Conservation (phyloP, 2,888 invertebrate genomes). For the Stramonita haemastoma region DNA sequence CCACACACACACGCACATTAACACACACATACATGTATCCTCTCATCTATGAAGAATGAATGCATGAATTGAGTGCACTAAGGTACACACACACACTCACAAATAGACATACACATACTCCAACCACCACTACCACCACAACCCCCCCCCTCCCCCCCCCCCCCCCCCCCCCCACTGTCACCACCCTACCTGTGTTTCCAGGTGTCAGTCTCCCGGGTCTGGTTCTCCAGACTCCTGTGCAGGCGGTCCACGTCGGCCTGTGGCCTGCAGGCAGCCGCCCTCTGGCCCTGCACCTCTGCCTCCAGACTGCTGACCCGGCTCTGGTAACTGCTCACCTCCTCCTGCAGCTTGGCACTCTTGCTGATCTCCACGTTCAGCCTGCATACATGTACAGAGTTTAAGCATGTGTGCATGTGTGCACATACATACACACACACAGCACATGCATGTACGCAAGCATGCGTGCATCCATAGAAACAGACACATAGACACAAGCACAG, state of each 20-base stretch:
- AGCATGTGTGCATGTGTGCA: background rate
- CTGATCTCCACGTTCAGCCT: conserved; percentile 67
- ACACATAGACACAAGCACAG: no score
- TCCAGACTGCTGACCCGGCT: conserved; percentile 57
- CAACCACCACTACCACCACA: background rate
- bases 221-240: conserved; percentile 62
- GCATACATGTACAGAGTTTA: background rate
- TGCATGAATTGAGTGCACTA: no score
- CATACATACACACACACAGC: background rate
- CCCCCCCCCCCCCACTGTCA: background rate
- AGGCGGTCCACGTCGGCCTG: conserved; percentile 60
- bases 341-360: conserved; percentile 63
- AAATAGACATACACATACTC: background rate
- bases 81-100: background rate
- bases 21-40: background rate
- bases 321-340: conserved; percentile 66
- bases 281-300: conserved; percentile 60
- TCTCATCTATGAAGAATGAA: background rate
- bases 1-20: background rate
- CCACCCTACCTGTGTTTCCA: conserved; percentile 65
- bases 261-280: conserved; percentile 55
- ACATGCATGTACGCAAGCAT: no score
- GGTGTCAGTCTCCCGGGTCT: conserved; percentile 67
- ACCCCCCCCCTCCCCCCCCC: background rate
- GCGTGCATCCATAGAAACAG: no score